Evolutionary conservation across 1,140 invertebrate genomes (phyloP).

Genomic region (Caenorhabditis remanei): DNA sequence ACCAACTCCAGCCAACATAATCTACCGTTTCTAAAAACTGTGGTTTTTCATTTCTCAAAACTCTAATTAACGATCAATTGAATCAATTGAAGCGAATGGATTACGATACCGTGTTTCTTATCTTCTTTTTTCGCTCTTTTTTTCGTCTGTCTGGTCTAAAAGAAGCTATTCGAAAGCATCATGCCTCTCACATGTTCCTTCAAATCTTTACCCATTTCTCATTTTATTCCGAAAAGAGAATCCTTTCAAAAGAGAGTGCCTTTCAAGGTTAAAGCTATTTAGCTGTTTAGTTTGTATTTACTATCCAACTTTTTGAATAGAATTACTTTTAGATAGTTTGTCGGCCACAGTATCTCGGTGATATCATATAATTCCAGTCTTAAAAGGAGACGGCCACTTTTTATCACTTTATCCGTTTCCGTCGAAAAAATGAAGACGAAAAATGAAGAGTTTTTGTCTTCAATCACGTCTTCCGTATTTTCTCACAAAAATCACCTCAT

Average conservation of each 20-base stretch:
- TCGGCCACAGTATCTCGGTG: too few species aligned
- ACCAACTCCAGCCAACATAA: too few species aligned
- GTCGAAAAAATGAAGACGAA: too few species aligned
- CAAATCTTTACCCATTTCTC: not conserved
- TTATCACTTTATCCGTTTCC: too few species aligned
- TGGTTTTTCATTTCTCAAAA: too few species aligned
- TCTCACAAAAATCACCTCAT: too few species aligned
- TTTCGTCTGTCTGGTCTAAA: not conserved
- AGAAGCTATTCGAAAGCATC: not conserved
- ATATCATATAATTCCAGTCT: too few species aligned
- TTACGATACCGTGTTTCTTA: not conserved
- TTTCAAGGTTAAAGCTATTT: conserved; percentile 13
- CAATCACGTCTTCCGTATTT: too few species aligned
- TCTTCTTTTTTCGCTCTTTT: not conserved
- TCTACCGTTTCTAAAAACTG: too few species aligned
- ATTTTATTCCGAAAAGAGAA: not conserved
- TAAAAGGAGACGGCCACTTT: too few species aligned
- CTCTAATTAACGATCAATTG: not conserved
- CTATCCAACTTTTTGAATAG: not conserved
- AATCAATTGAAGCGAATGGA: not conserved
- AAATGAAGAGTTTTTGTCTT: too few species aligned
- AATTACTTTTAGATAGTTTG: not conserved
- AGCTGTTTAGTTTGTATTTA: not conserved
- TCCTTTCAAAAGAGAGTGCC: too few species aligned
- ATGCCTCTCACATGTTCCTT: not conserved